A percentile compares a stretch with the other conserved stretches of the same genome.
Evolutionary conservation across 2,888 invertebrate species (phyloP).

Genomic region (Coelogynopora nodosa): DNA sequence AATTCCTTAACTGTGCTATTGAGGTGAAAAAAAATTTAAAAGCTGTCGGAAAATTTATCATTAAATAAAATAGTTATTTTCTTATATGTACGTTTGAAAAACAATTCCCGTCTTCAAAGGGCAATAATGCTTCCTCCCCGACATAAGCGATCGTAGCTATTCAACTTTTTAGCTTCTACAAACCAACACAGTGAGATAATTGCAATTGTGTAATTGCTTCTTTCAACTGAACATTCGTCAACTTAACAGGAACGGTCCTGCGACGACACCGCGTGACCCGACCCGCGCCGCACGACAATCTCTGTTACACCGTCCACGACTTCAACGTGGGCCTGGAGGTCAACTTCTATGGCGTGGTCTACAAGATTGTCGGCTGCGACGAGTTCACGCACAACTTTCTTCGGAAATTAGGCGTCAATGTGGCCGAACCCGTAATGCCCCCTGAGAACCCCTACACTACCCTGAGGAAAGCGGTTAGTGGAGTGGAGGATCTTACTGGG

Average conservation of each 20-base stretch:
- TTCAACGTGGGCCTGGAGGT: constrained; percentile 79
- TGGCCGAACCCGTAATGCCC: constrained; percentile 56
- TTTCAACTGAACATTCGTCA: neutral
- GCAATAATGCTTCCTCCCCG: no score
- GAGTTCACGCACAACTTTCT: constrained; percentile 79
- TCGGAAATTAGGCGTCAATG: constrained; percentile 76
- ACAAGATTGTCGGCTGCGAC: constrained; percentile 79
- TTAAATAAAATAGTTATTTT: no score
- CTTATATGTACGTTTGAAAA: no score
- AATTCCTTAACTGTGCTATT: no score
- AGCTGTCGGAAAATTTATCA: no score
- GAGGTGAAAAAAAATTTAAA: no score
- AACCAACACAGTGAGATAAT: no score
- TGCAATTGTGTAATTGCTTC: neutral
- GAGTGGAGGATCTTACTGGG: no score
- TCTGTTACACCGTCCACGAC: constrained; percentile 78
- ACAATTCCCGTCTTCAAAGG: no score
- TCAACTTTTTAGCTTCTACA: no score
- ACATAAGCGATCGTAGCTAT: no score
- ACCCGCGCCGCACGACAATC: constrained; percentile 70
- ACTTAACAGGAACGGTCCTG: constrained; percentile 69
- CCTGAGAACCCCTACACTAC: constrained; percentile 33
- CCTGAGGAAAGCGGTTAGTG: constrained; percentile 13
- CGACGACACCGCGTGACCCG: constrained; percentile 77
- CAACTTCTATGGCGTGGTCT: constrained; percentile 74